These are phyloP conservation scores for Myocastor coypus DNA, from an alignment of 2,113 vertebrate species.

Conservation along the genomic window DNA sequence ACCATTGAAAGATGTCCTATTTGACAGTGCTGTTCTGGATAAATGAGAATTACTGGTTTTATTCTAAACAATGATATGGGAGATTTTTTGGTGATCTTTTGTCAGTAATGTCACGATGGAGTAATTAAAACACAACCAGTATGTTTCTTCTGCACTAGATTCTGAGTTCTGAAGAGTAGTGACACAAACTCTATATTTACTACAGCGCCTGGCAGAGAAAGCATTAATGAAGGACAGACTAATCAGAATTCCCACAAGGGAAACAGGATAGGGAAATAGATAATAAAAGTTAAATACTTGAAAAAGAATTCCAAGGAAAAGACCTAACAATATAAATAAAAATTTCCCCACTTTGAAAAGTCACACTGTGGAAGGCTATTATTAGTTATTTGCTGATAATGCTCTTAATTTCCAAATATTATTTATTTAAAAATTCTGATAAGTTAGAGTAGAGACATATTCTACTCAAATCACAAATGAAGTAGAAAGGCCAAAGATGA, in stretches of 20 bases:
- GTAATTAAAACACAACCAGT: background rate
- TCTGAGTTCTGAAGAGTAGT: conserved; percentile 32
- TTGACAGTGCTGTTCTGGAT: background rate
- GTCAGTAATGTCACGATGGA: background rate
- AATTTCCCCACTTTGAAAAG: conserved; percentile 12
- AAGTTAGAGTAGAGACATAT: background rate
- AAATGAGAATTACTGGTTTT: conserved; percentile 27
- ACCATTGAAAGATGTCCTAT: background rate
- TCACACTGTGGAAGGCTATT: background rate
- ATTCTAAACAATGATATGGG: background rate
- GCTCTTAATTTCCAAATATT: conserved; percentile 41
- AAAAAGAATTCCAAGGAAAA: conserved; percentile 38
- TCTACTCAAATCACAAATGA: background rate
- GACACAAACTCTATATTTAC: conserved; percentile 31
- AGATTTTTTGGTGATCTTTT: background rate
- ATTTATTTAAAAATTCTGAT: conserved; percentile 3
- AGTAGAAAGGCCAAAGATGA: background rate
- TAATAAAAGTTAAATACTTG: conserved; percentile 42
- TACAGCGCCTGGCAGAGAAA: conserved; percentile 15
- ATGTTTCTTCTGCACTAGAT: background rate
- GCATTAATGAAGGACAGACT: conserved; percentile 33
- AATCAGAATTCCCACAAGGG: background rate
- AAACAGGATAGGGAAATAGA: conserved; percentile 32
- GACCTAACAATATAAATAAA: conserved; percentile 3
- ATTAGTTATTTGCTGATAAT: background rate